Evolutionary conservation across 2,888 invertebrate species (phyloP).

Genomic region (Oxytorus armatus): DNA sequence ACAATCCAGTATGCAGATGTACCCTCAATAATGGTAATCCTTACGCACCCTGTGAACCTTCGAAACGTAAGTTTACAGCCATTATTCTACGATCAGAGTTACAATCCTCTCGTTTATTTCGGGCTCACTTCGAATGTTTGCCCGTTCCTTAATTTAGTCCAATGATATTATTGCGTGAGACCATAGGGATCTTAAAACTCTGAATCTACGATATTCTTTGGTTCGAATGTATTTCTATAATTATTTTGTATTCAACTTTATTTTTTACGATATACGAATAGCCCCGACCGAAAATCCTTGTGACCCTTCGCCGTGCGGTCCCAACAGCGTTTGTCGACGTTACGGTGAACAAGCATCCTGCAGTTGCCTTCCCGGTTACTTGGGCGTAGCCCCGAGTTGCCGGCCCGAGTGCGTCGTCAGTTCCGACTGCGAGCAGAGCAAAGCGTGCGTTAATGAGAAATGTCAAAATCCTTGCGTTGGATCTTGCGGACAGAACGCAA

Average conservation of each 20-base stretch:
- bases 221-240: no score
- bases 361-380: constrained; percentile 85
- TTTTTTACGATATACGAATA: constrained; percentile 42
- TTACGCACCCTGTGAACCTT: constrained; percentile 85
- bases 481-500: constrained; percentile 89
- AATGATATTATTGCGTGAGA: no score
- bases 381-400: constrained; percentile 85
- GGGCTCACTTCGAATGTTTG: background rate
- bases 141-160: no score
- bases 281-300: constrained; percentile 79
- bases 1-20: constrained; percentile 87
- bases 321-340: constrained; percentile 85
- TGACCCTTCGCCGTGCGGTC: constrained; percentile 85
- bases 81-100: no score
- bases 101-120: background rate
- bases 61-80: constrained; percentile 75
- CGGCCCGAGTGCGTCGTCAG: constrained; percentile 86
- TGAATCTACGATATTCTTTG: no score
- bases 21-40: constrained; percentile 86
- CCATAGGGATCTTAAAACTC: no score
- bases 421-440: constrained; percentile 86
- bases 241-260: background rate
- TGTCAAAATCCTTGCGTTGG: constrained; percentile 90
- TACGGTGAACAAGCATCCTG: constrained; percentile 85
- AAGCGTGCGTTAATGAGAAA: constrained; percentile 86